Base-by-base conservation (phyloP, 2,888 invertebrate genomes). In the Mimachlamys varia region DNA sequence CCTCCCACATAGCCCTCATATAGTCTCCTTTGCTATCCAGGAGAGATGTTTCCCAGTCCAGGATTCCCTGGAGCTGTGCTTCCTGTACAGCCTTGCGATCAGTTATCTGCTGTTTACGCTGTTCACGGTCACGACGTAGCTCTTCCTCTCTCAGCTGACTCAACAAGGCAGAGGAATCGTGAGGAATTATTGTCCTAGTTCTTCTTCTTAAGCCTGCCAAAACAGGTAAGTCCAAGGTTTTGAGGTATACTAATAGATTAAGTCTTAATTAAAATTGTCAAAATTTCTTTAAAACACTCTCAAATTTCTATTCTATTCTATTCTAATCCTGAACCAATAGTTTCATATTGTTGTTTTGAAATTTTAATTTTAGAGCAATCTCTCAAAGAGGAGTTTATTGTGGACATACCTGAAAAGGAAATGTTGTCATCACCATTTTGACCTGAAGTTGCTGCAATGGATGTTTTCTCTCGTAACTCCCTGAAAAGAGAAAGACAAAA, bases 1-100 rank as follows among this genome's bases (percentile, higher is more conserved):
- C 97, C 97, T 97, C 97, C 97, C 97, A 97, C 97, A 97, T 97
- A 17, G 97, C 96, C 92, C 96, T 97, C 95, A 97, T 97, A 55
- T 97, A 95, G 87, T 94, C 95, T 22, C 96, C 92, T 88, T 96
- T 95, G 27, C 96, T 96, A 33, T 96, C 95, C 88, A 96, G 95
- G 88, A 97, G 90, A 0, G 96, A 95, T 38, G 97, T 96, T 92
- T 97, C 97, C 97, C 97, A 97, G 27, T 96, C 95, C 55, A 96
- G 91, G 49, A 97, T 92, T 13, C 96, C 96, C 91, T 96, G 96
- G 17, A 97, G 96, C 89, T 96, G 96, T 38, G 96, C 96, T 90
- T 97, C 97, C 91, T 96, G 94, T 90, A 96, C 97, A 27, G 96
- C 96, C 87, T 97, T 97, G 87, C 96, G 92, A 53, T 96, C 96